A percentile compares a stretch with the other conserved stretches of the same genome.
Conservation (phyloP, 2,113 vertebrate species). For the Platysteira castanea region DNA sequence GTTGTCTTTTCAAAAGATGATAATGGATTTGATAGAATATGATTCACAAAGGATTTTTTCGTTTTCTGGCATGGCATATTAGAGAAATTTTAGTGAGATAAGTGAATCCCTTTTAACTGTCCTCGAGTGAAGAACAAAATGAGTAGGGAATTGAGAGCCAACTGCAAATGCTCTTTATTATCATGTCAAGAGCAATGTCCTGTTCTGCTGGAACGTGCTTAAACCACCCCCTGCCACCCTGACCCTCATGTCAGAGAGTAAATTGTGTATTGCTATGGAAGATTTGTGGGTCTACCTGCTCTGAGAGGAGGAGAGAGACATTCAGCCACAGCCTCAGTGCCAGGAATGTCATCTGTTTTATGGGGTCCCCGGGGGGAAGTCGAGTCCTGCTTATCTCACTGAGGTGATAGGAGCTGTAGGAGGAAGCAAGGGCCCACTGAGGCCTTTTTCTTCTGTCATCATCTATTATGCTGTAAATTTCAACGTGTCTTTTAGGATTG, state of each 20-base stretch:
- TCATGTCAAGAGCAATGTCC: background rate
- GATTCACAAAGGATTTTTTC: background rate
- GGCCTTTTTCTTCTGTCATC: background rate
- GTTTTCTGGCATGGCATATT: background rate
- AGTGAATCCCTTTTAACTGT: background rate
- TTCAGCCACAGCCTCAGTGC: background rate
- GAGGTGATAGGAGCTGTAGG: background rate
- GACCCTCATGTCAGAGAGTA: background rate
- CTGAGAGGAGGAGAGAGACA: background rate
- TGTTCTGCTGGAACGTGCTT: background rate
- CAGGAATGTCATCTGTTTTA: background rate
- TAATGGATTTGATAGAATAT: constrained; percentile 19
- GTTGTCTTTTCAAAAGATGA: constrained; percentile 7
- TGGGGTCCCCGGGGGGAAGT: background rate
- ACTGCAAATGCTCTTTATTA: background rate
- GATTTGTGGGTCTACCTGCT: background rate
- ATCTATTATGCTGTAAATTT: background rate
- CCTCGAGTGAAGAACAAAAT: background rate
- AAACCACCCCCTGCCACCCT: background rate
- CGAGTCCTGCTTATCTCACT: background rate
- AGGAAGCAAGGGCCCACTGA: background rate
- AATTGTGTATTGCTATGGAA: background rate
- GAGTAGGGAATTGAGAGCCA: background rate
- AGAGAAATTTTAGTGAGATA: background rate
- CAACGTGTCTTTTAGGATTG: background rate